Evolutionary conservation across 2,113 vertebrate genomes (phyloP).

Genomic region (Callipepla californica): DNA sequence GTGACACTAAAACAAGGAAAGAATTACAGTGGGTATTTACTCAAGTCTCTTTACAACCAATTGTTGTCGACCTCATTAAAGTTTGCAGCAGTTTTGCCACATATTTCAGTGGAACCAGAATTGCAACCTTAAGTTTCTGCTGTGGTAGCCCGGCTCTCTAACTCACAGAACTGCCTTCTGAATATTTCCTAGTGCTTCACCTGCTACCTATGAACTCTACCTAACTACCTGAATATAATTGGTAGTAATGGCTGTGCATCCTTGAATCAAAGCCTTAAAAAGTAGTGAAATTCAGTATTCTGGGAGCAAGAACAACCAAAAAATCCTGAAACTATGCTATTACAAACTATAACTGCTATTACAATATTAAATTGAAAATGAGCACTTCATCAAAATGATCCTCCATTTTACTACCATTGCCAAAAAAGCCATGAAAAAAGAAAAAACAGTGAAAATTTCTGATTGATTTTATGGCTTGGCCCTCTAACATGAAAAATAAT

Average conservation of each 20-base stretch:
- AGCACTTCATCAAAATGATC: background rate
- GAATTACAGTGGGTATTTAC: constrained; percentile 13
- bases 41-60: constrained; percentile 14
- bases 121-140: background rate
- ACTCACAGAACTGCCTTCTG: background rate
- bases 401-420: background rate
- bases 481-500: background rate
- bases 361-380: background rate
- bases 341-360: background rate
- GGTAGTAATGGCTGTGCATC: background rate
- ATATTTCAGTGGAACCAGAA: constrained; percentile 11
- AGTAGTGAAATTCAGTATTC: background rate
- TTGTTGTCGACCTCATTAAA: constrained; percentile 23
- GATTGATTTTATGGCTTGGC: background rate
- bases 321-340: background rate
- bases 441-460: background rate
- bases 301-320: background rate
- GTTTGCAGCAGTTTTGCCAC: background rate
- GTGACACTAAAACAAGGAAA: background rate
- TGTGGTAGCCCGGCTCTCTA: background rate
- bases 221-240: background rate
- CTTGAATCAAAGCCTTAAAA: background rate
- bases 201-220: background rate
- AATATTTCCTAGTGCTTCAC: background rate
- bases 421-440: background rate